Base-by-base conservation (phyloP, 2,888 invertebrate species). In the Rhorus exstirpatorius region DNA sequence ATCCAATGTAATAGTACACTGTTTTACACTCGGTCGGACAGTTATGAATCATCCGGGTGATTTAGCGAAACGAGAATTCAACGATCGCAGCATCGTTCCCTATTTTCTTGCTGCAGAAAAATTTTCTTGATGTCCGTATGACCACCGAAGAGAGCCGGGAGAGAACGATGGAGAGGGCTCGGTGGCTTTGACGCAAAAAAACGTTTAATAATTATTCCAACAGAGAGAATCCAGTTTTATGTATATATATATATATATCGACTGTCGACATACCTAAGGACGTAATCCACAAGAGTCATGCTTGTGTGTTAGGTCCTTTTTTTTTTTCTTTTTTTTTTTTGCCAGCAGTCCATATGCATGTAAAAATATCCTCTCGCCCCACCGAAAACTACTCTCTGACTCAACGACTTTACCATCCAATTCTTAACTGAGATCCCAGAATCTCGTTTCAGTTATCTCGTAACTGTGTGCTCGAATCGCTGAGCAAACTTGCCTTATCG, bases 41-140 rank as follows among this genome's bases (percentile, higher is more conserved):
- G 68, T 63, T 58, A 76, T 81, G 81, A 81, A 81, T 81, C 81
- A 81, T 81, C n/a, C 76, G 76, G 65, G 6, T 55, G 81, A 71
- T 81, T 65, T n/a, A 14, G 31, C 58, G 44, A n/a, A 38, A 60
- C 65, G 55, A 14, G 65, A 71, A 71, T 58, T 51, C 58, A 17
- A 63, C 51, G 58, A 71, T 31, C 55, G 49, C 31, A 21, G n/a
- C 17, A 68, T 17, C 41, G 44, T 80, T 70, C 14, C 35, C 38
- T 12, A 35, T 17, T 14, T 19, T 21, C 41, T 61, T 12, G 12
- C 12, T 12, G 17, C 10, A 60, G 14, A 38, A 60, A 38, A 60
- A 58, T 1, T 7, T 38, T 17, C 38, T 31, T 60, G 31, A 35
- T 38, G 6, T 26, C 26, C n/a, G 14, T 55, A n/a, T 41, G 24